phyloP scores from a whole-genome alignment of 2,888 invertebrate genomes.

The Meloe dianella region DNA sequence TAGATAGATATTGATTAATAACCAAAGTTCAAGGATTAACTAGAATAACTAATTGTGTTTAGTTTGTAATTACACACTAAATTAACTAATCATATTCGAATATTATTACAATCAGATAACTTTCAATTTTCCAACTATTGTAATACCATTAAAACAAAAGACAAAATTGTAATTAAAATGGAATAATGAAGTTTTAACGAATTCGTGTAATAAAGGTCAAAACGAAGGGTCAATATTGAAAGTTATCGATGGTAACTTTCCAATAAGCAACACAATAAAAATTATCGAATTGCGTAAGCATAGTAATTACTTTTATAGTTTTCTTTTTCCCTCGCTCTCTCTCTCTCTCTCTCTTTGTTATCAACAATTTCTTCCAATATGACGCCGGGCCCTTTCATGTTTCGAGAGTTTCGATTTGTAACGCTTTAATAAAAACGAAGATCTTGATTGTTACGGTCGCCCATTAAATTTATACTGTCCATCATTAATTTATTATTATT shows the following conservation, averaged over 20 bases:
- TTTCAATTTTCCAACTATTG: neutral
- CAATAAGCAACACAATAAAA: conserved; percentile 5
- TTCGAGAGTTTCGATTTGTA: conserved; percentile 5
- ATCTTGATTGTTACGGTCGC: conserved; percentile 8
- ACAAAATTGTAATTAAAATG: neutral
- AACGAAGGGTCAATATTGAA: neutral
- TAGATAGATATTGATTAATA: neutral
- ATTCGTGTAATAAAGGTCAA: conserved; percentile 6
- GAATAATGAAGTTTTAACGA: neutral
- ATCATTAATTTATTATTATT: neutral
- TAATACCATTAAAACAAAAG: too few relatives aligned
- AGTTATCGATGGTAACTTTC: conserved; percentile 2
- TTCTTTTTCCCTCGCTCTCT: too few relatives aligned
- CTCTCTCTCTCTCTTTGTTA: too few relatives aligned
- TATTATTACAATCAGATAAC: neutral
- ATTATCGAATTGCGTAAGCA: conserved; percentile 1
- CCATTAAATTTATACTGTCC: conserved; percentile 6
- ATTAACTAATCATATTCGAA: neutral
- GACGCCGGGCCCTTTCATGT: neutral
- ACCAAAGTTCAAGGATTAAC: neutral
- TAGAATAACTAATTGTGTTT: neutral
- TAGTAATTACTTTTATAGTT: neutral
- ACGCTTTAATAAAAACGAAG: neutral
- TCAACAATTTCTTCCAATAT: neutral
- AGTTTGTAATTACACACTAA: neutral